phyloP scores from a whole-genome alignment of 2,888 invertebrate species.

The Anagyrus pseudococci region DNA sequence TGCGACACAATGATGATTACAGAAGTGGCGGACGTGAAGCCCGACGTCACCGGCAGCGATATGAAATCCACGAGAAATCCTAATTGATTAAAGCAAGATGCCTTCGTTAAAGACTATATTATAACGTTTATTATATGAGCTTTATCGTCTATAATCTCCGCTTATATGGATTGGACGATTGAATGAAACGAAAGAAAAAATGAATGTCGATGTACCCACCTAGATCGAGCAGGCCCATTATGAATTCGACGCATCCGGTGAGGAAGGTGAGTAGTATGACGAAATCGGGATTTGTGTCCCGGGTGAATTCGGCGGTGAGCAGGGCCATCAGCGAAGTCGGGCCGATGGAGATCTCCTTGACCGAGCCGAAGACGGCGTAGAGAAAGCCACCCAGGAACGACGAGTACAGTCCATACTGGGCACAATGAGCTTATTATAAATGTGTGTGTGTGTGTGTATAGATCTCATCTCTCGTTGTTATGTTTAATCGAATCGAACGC shows the following conservation, averaged over 20 bases:
- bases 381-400: constrained; percentile 85
- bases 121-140: too few relatives aligned
- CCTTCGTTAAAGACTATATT: too few relatives aligned
- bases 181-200: too few relatives aligned
- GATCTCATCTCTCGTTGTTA: too few relatives aligned
- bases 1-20: constrained; percentile 79
- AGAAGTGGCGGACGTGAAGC: constrained; percentile 85
- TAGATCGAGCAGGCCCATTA: constrained; percentile 82
- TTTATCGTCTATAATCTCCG: too few relatives aligned
- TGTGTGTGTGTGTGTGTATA: neutral
- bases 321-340: constrained; percentile 94
- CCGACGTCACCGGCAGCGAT: constrained; percentile 81
- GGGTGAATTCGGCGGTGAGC: constrained; percentile 77
- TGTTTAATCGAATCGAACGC: too few relatives aligned
- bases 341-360: constrained; percentile 87
- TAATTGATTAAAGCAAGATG: too few relatives aligned
- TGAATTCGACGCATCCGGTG: constrained; percentile 77
- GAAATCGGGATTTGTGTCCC: constrained; percentile 74
- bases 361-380: constrained; percentile 87
- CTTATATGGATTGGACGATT: too few relatives aligned
- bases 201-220: constrained; percentile 66
- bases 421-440: constrained; percentile 19
- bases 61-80: constrained; percentile 87
- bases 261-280: constrained; percentile 80
- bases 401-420: constrained; percentile 87